These are phyloP conservation scores for Eulemur albifrons DNA, from an alignment of 2,797 vertebrate species.

Conservation along the genomic window DNA sequence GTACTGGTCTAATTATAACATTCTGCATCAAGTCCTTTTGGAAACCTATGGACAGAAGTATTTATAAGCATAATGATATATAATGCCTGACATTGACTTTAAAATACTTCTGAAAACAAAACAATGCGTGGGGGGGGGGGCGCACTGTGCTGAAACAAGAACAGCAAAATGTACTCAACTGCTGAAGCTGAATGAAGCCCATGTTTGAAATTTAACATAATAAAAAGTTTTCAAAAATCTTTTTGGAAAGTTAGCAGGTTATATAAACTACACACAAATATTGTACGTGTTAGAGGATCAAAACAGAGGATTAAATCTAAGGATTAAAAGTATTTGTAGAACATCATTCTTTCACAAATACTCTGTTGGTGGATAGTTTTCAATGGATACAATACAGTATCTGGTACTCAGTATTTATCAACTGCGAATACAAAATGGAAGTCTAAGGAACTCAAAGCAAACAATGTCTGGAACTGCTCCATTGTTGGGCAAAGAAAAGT, in stretches of 20 bases:
- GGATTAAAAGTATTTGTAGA: not conserved
- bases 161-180: not conserved
- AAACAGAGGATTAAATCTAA: not conserved
- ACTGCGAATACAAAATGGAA: not conserved
- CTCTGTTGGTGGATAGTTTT: not conserved
- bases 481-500: not conserved
- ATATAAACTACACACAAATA: not conserved
- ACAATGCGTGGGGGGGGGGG: fast-evolving
- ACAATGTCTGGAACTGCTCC: not conserved
- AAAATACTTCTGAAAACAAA: not conserved
- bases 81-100: not conserved
- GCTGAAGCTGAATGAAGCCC: not conserved
- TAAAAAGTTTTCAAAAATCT: not conserved
- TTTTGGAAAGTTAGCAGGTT: not conserved
- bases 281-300: not conserved
- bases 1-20: not conserved
- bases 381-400: not conserved
- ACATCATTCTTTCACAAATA: not conserved
- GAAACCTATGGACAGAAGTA: not conserved
- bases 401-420: not conserved
- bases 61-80: not conserved
- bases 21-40: not conserved
- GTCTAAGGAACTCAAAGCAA: not conserved
- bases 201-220: not conserved
- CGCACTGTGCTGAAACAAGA: not conserved